These are phyloP conservation scores for Lanius collurio DNA, from an alignment of 2,113 vertebrate genomes.

Conservation along the genomic window DNA sequence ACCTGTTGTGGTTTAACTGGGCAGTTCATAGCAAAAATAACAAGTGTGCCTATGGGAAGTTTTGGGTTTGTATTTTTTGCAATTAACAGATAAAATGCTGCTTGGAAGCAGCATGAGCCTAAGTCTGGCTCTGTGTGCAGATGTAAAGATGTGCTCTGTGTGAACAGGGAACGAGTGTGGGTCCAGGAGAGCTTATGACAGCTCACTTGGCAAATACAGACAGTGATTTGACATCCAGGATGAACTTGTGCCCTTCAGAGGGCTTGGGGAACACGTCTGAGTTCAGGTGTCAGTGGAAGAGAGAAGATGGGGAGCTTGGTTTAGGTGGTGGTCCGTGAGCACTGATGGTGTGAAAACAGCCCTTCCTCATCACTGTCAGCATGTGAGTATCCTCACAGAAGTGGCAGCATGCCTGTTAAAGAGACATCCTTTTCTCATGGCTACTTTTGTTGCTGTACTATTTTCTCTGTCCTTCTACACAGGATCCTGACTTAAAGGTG, in stretches of 20 bases:
- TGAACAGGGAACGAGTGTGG: fast-evolving
- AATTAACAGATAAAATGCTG: not conserved
- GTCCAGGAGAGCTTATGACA: not conserved
- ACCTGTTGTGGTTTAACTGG: not conserved
- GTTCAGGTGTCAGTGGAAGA: not conserved
- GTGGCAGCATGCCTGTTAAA: not conserved
- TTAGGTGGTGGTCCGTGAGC: not conserved
- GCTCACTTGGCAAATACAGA: not conserved
- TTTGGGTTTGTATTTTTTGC: not conserved
- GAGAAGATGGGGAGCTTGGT: not conserved
- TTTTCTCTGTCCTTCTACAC: not conserved
- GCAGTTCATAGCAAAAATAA: not conserved
- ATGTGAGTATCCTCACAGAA: not conserved
- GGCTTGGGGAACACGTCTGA: not conserved
- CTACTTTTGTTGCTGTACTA: not conserved
- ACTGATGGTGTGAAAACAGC: not conserved
- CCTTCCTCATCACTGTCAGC: not conserved
- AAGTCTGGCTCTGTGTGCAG: not conserved
- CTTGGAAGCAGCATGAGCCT: not conserved
- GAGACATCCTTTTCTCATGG: not conserved
- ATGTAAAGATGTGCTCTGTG: fast-evolving
- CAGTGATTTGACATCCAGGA: too few relatives aligned
- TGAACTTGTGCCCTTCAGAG: not conserved
- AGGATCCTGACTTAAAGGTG: not conserved
- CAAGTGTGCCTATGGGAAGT: fast-evolving